phyloP scores from a whole-genome alignment of 1,140 invertebrate species.

The Dendrolimus punctatus region DNA sequence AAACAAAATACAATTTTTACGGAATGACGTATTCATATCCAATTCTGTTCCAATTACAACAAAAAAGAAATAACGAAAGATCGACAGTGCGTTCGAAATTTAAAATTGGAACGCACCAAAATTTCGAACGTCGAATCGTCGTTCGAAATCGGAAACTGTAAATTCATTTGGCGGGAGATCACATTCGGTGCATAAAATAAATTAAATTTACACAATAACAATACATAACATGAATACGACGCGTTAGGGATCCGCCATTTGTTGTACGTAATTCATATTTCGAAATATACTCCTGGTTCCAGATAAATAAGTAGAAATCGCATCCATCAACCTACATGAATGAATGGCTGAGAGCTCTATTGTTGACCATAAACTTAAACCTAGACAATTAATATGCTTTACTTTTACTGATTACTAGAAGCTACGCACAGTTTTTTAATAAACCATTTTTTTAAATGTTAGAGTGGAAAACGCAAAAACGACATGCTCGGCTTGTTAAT shows the following conservation, averaged over 20 bases:
- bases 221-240: slow-evolving; percentile 51
- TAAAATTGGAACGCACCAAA: slow-evolving; percentile 9
- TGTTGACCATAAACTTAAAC: no score
- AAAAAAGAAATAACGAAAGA: neutral
- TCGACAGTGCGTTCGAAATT: slow-evolving; percentile 26
- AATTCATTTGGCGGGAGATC: slow-evolving; percentile 46
- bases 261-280: no score
- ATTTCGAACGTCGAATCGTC: slow-evolving; percentile 14
- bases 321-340: no score
- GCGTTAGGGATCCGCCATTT: slow-evolving; percentile 47
- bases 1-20: slow-evolving; percentile 1
- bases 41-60: neutral
- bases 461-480: no score
- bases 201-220: slow-evolving; percentile 60
- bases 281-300: no score
- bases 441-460: no score
- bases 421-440: no score
- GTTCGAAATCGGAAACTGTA: slow-evolving; percentile 22
- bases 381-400: no score
- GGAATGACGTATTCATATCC: slow-evolving; percentile 4
- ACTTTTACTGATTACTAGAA: no score
- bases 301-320: no score
- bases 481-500: no score
- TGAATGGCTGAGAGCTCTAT: no score
- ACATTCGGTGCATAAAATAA: slow-evolving; percentile 44